These are phyloP conservation scores for Torymus tubicola DNA, from an alignment of 2,888 invertebrate species.

Conservation along the genomic window DNA sequence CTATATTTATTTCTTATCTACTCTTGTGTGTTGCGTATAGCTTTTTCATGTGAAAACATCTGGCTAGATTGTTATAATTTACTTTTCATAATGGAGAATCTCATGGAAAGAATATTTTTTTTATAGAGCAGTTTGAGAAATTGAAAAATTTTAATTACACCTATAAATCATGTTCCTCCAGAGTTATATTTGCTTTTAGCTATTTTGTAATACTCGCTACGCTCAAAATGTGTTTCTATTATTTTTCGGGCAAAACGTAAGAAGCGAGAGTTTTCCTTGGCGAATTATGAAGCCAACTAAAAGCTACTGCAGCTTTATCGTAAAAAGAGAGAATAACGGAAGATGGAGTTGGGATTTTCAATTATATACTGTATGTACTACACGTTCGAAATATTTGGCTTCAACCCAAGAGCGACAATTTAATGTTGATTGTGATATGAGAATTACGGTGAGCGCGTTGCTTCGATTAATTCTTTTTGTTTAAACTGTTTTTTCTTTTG, in stretches of 20 bases:
- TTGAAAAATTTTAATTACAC: too few species aligned
- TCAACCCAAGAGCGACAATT: slow-evolving; percentile 34
- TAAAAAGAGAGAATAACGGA: slow-evolving; percentile 8
- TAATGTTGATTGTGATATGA: slow-evolving; percentile 50
- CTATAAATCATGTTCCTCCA: too few species aligned
- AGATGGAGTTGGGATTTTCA: slow-evolving; percentile 33
- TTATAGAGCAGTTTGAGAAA: too few species aligned
- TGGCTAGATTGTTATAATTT: too few species aligned
- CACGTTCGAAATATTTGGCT: slow-evolving; percentile 46
- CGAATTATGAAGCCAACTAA: slow-evolving; percentile 34
- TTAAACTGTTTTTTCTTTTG: background rate
- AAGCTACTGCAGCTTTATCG: slow-evolving; percentile 22
- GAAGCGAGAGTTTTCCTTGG: slow-evolving; percentile 12
- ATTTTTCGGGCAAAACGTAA: slow-evolving; percentile 11
- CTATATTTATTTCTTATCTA: too few species aligned
- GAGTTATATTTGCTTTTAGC: background rate
- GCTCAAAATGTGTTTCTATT: slow-evolving; percentile 11
- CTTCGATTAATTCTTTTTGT: slow-evolving; percentile 9
- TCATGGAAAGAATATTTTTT: too few species aligned
- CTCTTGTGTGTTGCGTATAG: too few species aligned
- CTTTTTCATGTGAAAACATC: too few species aligned
- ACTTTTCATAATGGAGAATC: too few species aligned
- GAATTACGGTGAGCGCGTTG: slow-evolving; percentile 26
- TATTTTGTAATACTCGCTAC: background rate
- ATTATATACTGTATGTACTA: slow-evolving; percentile 42